Conservation (phyloP, 2,113 vertebrate genomes). For the Parus major region DNA sequence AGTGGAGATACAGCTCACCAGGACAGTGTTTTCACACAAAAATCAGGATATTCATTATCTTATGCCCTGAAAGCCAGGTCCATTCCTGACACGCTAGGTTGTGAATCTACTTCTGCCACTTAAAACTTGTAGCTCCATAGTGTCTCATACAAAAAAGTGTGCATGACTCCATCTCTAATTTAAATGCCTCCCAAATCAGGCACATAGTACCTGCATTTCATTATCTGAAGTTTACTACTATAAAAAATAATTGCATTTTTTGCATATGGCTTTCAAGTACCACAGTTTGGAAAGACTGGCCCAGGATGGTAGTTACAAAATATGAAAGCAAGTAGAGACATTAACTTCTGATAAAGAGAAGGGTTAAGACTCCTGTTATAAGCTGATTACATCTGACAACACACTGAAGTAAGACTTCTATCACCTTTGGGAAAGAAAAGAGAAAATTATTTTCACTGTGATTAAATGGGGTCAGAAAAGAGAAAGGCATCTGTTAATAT, state of each 20-base stretch:
- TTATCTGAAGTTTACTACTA: neutral
- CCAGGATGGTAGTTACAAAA: neutral
- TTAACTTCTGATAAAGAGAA: neutral
- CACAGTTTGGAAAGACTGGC: neutral
- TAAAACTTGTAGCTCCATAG: neutral
- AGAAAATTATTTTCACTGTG: neutral
- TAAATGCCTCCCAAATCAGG: neutral
- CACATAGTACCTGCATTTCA: neutral
- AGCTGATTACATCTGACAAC: neutral
- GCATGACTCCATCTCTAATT: neutral
- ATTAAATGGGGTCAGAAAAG: neutral
- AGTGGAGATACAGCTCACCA: neutral
- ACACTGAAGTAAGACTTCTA: neutral
- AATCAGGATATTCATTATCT: neutral
- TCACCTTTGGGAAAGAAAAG: neutral
- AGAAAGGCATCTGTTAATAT: conserved; percentile 5
- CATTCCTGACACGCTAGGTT: neutral
- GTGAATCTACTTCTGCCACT: neutral
- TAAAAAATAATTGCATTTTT: neutral
- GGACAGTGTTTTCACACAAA: neutral
- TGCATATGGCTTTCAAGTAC: neutral
- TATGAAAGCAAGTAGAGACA: neutral
- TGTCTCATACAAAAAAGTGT: neutral
- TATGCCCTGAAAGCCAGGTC: neutral
- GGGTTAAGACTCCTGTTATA: neutral